phyloP scores from a whole-genome alignment of 2,888 invertebrate species.

The Auanema freiburgensis region DNA sequence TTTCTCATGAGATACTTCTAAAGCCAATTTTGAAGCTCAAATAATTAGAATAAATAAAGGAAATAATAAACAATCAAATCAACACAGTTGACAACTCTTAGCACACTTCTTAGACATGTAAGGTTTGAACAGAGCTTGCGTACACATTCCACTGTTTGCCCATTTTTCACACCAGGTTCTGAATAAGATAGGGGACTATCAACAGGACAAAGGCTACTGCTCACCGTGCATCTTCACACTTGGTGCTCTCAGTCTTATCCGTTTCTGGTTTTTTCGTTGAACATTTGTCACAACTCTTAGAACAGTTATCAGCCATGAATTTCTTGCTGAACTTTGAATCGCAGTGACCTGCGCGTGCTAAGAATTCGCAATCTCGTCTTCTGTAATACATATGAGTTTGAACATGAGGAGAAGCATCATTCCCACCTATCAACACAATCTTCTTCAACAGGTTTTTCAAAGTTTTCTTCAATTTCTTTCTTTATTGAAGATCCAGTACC shows the following conservation, averaged over 20 bases:
- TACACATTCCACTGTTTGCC: constrained; percentile 60
- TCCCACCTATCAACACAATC: not conserved
- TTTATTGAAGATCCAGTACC: too few relatives aligned
- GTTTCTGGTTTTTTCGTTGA: constrained; percentile 8
- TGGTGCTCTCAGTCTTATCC: constrained; percentile 5
- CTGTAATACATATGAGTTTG: constrained; percentile 15
- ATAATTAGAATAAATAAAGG: too few relatives aligned
- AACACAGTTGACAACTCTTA: constrained; percentile 52
- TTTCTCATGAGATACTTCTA: too few relatives aligned
- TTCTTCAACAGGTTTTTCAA: not conserved
- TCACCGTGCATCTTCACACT: constrained; percentile 38
- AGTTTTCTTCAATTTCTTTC: too few relatives aligned
- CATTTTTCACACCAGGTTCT: constrained; percentile 59
- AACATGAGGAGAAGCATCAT: not conserved
- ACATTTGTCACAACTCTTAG: constrained; percentile 54
- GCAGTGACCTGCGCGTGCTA: constrained; percentile 57
- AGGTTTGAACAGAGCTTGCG: constrained; percentile 51
- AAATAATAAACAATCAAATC: not conserved
- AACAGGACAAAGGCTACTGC: not conserved
- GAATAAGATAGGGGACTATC: not conserved
- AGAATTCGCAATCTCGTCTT: constrained; percentile 54
- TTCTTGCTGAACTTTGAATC: constrained; percentile 51
- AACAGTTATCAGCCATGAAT: constrained; percentile 60
- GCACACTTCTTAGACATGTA: constrained; percentile 60
- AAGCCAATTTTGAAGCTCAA: too few relatives aligned